phyloP scores from a whole-genome alignment of 2,888 invertebrate species.

The Plemyria rubiginata region DNA sequence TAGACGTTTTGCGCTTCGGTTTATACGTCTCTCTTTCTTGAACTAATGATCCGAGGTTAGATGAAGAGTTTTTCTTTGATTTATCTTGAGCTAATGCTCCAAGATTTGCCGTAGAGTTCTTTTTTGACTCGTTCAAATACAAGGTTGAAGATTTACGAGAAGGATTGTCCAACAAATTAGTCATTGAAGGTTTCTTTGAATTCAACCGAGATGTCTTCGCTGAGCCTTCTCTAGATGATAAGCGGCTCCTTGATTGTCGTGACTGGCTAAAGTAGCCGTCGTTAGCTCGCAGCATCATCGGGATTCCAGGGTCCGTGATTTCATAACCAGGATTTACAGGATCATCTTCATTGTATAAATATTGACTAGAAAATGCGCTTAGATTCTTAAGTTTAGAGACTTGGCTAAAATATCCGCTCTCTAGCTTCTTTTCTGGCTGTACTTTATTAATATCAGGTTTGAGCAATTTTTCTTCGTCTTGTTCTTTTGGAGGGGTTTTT shows the following conservation, averaged over 20 bases:
- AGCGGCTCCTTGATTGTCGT: slow-evolving; percentile 70
- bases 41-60: slow-evolving; percentile 65
- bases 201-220: slow-evolving; percentile 75
- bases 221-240: slow-evolving; percentile 74
- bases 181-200: slow-evolving; percentile 78
- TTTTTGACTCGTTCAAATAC: slow-evolving; percentile 80
- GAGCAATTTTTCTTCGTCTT: slow-evolving; percentile 61
- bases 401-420: slow-evolving; percentile 74
- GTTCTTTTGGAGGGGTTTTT: slow-evolving; percentile 66
- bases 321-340: slow-evolving; percentile 86
- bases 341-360: slow-evolving; percentile 87
- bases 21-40: slow-evolving; percentile 69
- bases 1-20: slow-evolving; percentile 73
- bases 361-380: slow-evolving; percentile 86
- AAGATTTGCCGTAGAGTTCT: slow-evolving; percentile 73
- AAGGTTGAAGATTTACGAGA: slow-evolving; percentile 77
- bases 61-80: slow-evolving; percentile 78
- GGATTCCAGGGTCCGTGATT: slow-evolving; percentile 87
- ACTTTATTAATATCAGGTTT: slow-evolving; percentile 44
- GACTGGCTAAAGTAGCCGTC: slow-evolving; percentile 86
- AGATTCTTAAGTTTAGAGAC: slow-evolving; percentile 72
- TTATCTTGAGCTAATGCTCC: slow-evolving; percentile 67
- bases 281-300: slow-evolving; percentile 87
- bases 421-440: slow-evolving; percentile 56
- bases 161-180: slow-evolving; percentile 74